Percentiles rank a stretch among this genome's conserved stretches.
Conservation (phyloP, 2,113 vertebrate genomes). For the Phalacrocorax brasilianus region DNA sequence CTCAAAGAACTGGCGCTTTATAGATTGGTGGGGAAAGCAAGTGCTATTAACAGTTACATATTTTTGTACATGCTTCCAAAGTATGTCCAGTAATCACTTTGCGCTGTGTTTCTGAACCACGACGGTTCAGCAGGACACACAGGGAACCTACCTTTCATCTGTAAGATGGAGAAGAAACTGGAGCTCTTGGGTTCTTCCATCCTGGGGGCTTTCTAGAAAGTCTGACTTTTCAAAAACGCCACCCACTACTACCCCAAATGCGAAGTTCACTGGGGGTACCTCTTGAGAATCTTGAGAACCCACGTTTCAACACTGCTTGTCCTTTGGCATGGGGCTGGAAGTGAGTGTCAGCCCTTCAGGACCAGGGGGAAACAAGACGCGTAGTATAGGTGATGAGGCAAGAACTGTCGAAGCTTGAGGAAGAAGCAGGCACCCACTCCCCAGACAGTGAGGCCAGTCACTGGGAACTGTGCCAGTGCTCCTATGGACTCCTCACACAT, state of each 20-base stretch:
- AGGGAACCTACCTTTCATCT: neutral
- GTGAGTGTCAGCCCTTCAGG: accelerated
- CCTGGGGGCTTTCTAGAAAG: neutral
- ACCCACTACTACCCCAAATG: accelerated
- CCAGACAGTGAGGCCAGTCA: neutral
- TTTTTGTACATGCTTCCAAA: neutral
- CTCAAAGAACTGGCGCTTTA: neutral
- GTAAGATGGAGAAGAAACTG: neutral
- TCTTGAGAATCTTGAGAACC: neutral
- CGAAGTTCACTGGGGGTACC: neutral
- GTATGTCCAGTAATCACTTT: neutral
- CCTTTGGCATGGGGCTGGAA: neutral
- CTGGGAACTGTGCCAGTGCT: neutral
- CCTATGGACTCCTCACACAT: neutral
- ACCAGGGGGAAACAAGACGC: neutral
- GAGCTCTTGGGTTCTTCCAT: neutral
- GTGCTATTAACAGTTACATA: neutral
- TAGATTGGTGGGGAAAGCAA: neutral
- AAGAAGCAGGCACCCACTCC: neutral
- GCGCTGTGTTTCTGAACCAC: neutral
- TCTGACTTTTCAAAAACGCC: neutral
- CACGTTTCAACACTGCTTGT: neutral
- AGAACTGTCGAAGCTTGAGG: neutral
- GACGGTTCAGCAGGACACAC: neutral
- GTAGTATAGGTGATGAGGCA: neutral